Evolutionary conservation across 2,113 vertebrate species (phyloP), one percentile per base, ranked within the genome.

Genomic region (Rhabdomys dilectus): DNA sequence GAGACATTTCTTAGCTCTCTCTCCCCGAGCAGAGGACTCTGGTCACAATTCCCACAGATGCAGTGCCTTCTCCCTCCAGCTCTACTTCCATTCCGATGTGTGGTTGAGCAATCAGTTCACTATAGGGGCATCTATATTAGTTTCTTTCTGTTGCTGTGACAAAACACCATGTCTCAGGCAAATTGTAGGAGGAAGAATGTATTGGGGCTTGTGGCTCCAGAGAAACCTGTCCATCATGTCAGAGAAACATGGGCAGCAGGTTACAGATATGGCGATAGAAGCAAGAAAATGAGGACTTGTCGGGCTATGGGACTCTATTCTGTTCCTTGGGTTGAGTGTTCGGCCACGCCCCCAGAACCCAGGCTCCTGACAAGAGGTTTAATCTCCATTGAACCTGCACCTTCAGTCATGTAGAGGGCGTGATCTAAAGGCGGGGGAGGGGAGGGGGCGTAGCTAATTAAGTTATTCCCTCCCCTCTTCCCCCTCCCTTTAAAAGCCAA

Each of bases 21-120:
- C 39, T 9, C 70, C 6, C 16, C 7, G n/a, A 2, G 24, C 34
- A 29, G 88, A 66, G 53, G 21, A 31, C 39, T 70, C 24, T 39
- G 89, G 48, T 0, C 0, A 13, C 3, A 19, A 5, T 5, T 17
- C 66, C 60, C 29, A 24, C 17, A 17, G 11, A 0, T 21, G 2
- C 29, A 1, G 36, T 0, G 5, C 70, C 0, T 5, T 58, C 45
- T 53, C 8, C 0, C 34, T 29, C 5, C 13, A 26, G 29, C n/a
- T 34, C 34, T n/a, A 17, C 34, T 66, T 48, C 82, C 39, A 5
- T 6, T 2, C 66, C 3, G 1, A 24, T 0, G 53, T 16, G 1
- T 24, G 21, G 53, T 75, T 2, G 86, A 45, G 60, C 7, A n/a
- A 12, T 31, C 11, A 3, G 26, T 4, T 29, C 45, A 24, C 72